A percentile compares a stretch with the other conserved stretches of the same genome.
These are phyloP conservation scores for Pogonus chalceus DNA, from an alignment of 1,140 invertebrate species.

Conservation along the genomic window DNA sequence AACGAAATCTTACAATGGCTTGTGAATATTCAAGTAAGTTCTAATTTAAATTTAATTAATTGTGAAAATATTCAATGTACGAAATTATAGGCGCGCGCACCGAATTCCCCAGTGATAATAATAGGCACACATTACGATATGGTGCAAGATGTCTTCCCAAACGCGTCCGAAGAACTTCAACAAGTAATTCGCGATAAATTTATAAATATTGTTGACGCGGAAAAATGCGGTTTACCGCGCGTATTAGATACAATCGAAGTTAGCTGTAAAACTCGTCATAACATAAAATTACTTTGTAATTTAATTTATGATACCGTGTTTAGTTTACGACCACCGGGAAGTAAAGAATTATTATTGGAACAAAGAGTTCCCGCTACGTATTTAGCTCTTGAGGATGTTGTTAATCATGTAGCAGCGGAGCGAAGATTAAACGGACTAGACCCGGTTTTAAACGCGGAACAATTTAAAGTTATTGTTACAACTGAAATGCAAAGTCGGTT, in stretches of 20 bases:
- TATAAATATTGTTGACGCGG: conserved; percentile 87
- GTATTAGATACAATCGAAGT: conserved; percentile 92
- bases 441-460: conserved; percentile 80
- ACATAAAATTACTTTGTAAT: conserved; percentile 84
- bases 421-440: conserved; percentile 54
- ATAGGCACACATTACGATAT: conserved; percentile 92
- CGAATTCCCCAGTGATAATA: conserved; percentile 89
- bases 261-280: conserved; percentile 74
- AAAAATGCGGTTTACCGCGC: conserved; percentile 88
- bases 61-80: too few species aligned
- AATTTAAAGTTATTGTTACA: conserved; percentile 65
- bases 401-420: conserved; percentile 69
- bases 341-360: conserved; percentile 82
- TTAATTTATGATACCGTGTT: conserved; percentile 91
- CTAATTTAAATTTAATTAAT: background rate
- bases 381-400: conserved; percentile 85
- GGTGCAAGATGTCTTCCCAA: conserved; percentile 62
- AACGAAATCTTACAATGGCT: conserved; percentile 90
- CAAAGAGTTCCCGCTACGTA: conserved; percentile 95
- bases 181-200: conserved; percentile 82
- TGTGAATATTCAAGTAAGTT: conserved; percentile 68
- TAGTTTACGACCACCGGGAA: conserved; percentile 76
- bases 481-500: conserved; percentile 55
- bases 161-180: conserved; percentile 75
- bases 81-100: conserved; percentile 56